Evolutionary conservation across 2,888 invertebrate species (phyloP), one percentile per base, ranked within the genome.

Genomic region (Cremastobaeus sp.): DNA sequence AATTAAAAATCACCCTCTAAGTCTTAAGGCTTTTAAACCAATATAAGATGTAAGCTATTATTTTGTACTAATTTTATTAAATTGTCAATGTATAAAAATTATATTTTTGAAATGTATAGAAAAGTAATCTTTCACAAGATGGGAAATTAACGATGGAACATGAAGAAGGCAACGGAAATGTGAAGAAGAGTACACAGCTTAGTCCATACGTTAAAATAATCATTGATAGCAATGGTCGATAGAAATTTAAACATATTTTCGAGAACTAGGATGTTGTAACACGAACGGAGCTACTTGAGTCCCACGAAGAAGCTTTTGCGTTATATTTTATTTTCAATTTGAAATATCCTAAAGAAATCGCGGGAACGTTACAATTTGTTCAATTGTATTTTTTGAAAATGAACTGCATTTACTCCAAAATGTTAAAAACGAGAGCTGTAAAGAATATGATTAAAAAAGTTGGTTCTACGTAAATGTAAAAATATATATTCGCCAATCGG

Each of bases 241-340:
- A 8, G 0, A 18, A 34, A 34, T 50, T 20, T 34, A 8, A 50
- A 34, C 18, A 20, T 34, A 50, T 50, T 34, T 50, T 50, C 21
- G 32, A 32, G 21, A 34, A 50, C 34, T 6, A 14, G 4, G 9
- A 20, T 20, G 20, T 50, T 20, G 18, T 34, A n/a, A 50, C 20
- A n/a, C 32, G 34, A 32, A 12, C 11, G 12, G 21, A 50, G 11
- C 1, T 50, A 50, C 17, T 50, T 12, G 5, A 5, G n/a, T 18
- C 34, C 8, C 17, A 34, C 14, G 50, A 50, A 50, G 34, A 50
- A 50, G 34, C 34, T 34, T 50, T 34, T 34, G 50, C 50, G 34
- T n/a, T 50, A 12, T 50, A 50, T 34, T 50, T 50, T 34, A 50
- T 34, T 50, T 50, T 45, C 18, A 50, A 32, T 50, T 11, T 50